Evolutionary conservation across 2,888 invertebrate species (phyloP), one percentile per base, ranked within the genome.

Genomic region (Malthinus flaveolus): DNA sequence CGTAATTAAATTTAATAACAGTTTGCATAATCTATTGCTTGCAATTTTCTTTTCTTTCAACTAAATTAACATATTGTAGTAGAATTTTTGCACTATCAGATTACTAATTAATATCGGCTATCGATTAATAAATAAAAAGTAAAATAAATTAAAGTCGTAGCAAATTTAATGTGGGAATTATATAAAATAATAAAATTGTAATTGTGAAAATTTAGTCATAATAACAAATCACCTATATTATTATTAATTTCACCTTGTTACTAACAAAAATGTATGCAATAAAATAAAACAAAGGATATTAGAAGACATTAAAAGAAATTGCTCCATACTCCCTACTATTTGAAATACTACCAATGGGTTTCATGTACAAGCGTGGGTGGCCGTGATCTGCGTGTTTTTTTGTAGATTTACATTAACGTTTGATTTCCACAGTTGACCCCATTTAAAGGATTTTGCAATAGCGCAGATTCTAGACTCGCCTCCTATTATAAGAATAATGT

Each of bases 401-500:
- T 67, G 63, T 69, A 70, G 69, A 68, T 68, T 70, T 69, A 65
- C 70, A 68, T 73, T 72, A 66, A 61, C 69, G 69, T 73, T 72
- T 72, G 75, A 73, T 73, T 75, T 74, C 74, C 72, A 69, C 69
- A 70, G 72, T 67, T 73, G 73, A 74, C 74, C 73, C 71, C 73
- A 70, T 72, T 74, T 62, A 70, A 68, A 70, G 69, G 68, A 70
- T 74, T 75, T 73, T 70, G 75, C 72, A 73, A 73, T 61, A 61
- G 53, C 52, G 60, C 44, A 59, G 63, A 61, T 58, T 56, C 47
- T 51, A 60, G 54, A 53, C 59, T 60, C 51, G 59, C 62, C 60
- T 62, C 45, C 55, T 52, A 53, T 39, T 51, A 52, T 49, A 55
- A 45, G 56, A 50, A 61, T 61, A 59, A 52, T 64, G 60, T 63